Conservation (phyloP, 2,888 invertebrate species). For the Catocala nupta region DNA sequence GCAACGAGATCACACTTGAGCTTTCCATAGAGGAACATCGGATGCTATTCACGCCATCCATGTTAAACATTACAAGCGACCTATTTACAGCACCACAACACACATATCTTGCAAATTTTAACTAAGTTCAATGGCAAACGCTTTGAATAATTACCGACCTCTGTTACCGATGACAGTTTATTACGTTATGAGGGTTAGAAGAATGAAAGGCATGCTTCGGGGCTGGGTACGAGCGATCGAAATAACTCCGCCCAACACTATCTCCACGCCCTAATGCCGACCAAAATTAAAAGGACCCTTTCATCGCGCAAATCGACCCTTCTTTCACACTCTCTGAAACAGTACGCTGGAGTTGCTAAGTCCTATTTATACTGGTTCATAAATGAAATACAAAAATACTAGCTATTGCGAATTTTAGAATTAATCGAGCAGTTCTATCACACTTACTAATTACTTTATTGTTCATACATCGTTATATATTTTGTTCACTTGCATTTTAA, state of each 20-base stretch:
- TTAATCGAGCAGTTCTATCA: no score
- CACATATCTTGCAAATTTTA: conserved; percentile 19
- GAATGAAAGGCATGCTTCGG: conserved; percentile 31
- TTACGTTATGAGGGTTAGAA: conserved; percentile 43
- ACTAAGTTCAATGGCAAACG: neutral
- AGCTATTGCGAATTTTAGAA: no score
- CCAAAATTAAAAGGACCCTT: conserved; percentile 22
- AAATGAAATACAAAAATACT: no score
- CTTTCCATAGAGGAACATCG: conserved; percentile 58
- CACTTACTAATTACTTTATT: no score
- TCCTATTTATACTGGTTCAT: neutral
- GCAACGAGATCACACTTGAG: conserved; percentile 51
- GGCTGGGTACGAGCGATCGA: conserved; percentile 43
- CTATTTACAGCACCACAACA: neutral
- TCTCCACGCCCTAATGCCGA: conserved; percentile 39
- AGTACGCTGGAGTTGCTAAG: neutral
- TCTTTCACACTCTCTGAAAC: neutral
- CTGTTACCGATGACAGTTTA: conserved; percentile 27
- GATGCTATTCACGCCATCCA: conserved; percentile 64
- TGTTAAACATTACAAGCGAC: conserved; percentile 51
- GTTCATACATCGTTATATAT: no score
- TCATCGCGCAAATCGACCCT: conserved; percentile 8
- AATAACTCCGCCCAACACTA: conserved; percentile 50
- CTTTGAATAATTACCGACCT: conserved; percentile 7
- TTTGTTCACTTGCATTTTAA: no score